Conservation (phyloP, 2,797 vertebrate genomes). For the Sebastolobus alascanus region DNA sequence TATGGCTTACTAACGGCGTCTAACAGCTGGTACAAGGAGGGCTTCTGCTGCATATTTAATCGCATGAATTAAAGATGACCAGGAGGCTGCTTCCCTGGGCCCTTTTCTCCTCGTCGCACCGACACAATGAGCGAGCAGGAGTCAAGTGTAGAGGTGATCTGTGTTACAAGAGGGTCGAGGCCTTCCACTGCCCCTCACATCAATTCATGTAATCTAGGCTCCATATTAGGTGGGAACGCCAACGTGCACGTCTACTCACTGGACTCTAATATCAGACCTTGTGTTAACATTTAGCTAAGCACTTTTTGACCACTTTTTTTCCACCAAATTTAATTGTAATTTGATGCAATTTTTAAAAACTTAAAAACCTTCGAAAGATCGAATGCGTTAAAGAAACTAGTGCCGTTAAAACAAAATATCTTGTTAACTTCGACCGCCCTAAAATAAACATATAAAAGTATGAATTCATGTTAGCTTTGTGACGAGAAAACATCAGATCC, state of each 20-base stretch:
- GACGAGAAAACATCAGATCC: constrained; percentile 1
- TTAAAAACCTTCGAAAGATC: too few relatives aligned
- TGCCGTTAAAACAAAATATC: too few relatives aligned
- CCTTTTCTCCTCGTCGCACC: constrained; percentile 40
- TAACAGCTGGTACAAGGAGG: constrained; percentile 91
- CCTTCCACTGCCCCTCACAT: constrained; percentile 38
- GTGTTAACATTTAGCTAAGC: neutral
- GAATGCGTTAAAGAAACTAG: too few relatives aligned
- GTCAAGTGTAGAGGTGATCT: constrained; percentile 68
- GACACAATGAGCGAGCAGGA: constrained; percentile 68
- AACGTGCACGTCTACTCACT: neutral
- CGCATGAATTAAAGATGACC: constrained; percentile 93
- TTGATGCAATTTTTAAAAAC: too few relatives aligned
- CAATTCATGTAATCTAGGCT: constrained; percentile 45
- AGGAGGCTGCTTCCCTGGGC: constrained; percentile 76
- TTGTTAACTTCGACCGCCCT: neutral
- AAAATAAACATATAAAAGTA: neutral
- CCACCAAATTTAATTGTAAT: rapidly evolving
- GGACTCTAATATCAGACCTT: neutral
- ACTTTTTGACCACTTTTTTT: neutral
- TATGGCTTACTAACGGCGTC: constrained; percentile 90
- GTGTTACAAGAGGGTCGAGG: constrained; percentile 63
- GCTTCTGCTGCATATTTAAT: constrained; percentile 94
- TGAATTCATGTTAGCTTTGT: constrained; percentile 2
- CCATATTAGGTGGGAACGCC: neutral